Evolutionary conservation across 2,113 vertebrate species (phyloP).

Genomic region (Xiphorhynchus elegans): DNA sequence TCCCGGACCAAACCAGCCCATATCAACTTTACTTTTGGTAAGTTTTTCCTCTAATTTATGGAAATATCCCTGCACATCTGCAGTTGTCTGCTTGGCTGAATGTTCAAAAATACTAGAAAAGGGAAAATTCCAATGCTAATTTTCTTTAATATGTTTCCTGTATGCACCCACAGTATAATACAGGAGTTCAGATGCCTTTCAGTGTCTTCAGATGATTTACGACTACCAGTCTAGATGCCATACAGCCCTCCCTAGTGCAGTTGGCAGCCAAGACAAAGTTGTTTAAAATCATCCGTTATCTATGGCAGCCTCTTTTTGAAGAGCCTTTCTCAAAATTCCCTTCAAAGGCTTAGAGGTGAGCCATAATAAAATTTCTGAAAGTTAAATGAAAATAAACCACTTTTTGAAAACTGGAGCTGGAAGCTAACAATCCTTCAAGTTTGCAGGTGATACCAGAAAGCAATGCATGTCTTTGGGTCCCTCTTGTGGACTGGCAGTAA

Average conservation of each 20-base stretch:
- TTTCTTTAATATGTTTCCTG: not conserved
- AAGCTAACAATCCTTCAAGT: accelerated
- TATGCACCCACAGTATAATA: not conserved
- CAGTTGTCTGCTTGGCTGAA: not conserved
- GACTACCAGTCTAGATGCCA: not conserved
- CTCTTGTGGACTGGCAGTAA: slow-evolving; percentile 50
- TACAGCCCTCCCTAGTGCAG: not conserved
- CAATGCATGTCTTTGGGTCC: slow-evolving; percentile 10
- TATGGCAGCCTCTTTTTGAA: not conserved
- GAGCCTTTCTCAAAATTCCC: not conserved
- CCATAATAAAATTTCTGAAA: not conserved
- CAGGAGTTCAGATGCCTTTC: not conserved
- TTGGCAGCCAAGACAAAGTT: not conserved
- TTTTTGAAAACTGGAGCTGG: not conserved
- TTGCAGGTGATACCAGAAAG: not conserved
- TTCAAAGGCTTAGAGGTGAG: not conserved
- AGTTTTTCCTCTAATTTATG: not conserved
- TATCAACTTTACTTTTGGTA: not conserved
- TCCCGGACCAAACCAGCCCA: not conserved
- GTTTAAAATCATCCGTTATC: not conserved
- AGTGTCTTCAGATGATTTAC: not conserved
- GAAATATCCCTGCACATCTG: not conserved
- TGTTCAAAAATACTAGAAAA: not conserved
- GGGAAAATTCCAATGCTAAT: not conserved
- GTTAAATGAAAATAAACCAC: not conserved